Conservation (phyloP, 2,797 vertebrate species). For the Ara ararauna region DNA sequence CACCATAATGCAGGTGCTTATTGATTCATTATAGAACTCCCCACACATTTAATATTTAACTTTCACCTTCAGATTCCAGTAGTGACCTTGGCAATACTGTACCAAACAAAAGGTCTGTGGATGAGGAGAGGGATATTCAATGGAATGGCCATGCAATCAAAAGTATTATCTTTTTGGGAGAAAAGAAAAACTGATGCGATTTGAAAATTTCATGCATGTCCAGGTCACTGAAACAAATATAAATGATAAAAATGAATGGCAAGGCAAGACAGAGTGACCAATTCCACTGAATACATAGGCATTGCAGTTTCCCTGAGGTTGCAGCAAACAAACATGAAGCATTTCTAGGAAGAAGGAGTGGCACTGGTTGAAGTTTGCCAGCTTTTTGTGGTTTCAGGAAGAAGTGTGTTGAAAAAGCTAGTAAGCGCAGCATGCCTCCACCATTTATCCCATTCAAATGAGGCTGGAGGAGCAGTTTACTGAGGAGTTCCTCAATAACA, state of each 20-base stretch:
- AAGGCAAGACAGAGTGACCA: slow-evolving; percentile 83
- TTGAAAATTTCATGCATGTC: slow-evolving; percentile 80
- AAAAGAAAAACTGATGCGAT: slow-evolving; percentile 63
- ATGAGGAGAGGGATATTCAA: slow-evolving; percentile 78
- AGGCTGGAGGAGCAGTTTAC: background rate
- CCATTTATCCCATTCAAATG: background rate
- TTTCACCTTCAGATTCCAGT: background rate
- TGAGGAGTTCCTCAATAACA: background rate
- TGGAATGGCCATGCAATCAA: slow-evolving; percentile 88
- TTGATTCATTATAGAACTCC: background rate
- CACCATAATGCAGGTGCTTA: background rate
- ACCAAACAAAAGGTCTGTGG: slow-evolving; percentile 59
- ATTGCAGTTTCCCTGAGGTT: slow-evolving; percentile 86
- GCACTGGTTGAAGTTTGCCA: slow-evolving; percentile 6
- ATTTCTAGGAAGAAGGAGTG: slow-evolving; percentile 34
- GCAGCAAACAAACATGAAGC: slow-evolving; percentile 79
- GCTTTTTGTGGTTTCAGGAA: background rate
- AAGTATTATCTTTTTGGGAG: slow-evolving; percentile 50
- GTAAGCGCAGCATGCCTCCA: background rate
- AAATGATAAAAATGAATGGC: slow-evolving; percentile 80
- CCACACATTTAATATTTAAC: background rate
- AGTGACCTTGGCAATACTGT: background rate
- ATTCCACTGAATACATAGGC: slow-evolving; percentile 82
- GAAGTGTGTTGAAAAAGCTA: background rate
- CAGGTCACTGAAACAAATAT: slow-evolving; percentile 82